phyloP scores from a whole-genome alignment of 2,888 invertebrate species.

The Xanthia icteritia region DNA sequence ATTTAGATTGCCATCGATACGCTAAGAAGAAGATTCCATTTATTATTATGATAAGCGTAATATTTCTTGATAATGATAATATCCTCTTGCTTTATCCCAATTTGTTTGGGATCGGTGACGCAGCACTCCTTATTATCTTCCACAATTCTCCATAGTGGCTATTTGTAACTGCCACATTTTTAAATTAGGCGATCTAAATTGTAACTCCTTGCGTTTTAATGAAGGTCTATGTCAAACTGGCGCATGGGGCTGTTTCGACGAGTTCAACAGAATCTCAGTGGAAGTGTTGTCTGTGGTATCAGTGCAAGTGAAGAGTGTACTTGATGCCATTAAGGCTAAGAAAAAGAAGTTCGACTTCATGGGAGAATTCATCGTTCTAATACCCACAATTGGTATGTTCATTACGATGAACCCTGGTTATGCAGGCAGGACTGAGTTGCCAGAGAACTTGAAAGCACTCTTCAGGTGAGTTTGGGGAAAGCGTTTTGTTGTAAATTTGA shows the following conservation, averaged over 20 bases:
- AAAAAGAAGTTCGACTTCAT: conserved; percentile 95
- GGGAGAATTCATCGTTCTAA: conserved; percentile 94
- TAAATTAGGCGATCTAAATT: neutral
- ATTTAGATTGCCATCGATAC: too few relatives aligned
- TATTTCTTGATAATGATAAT: neutral
- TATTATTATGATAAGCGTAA: too few relatives aligned
- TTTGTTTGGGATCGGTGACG: neutral
- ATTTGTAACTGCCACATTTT: neutral
- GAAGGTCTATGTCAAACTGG: conserved; percentile 97
- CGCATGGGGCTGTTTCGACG: conserved; percentile 99
- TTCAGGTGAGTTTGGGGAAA: conserved; percentile 84
- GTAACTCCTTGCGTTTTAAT: neutral
- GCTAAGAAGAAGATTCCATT: too few relatives aligned
- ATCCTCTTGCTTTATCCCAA: neutral
- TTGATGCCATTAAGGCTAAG: conserved; percentile 96
- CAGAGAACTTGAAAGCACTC: conserved; percentile 94
- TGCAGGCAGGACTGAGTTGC: conserved; percentile 97
- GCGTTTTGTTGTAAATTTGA: neutral
- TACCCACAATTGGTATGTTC: conserved; percentile 96
- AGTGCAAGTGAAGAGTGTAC: conserved; percentile 96
- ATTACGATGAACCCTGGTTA: conserved; percentile 99
- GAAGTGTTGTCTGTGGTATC: conserved; percentile 98
- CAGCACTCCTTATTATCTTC: neutral
- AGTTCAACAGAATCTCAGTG: conserved; percentile 98
- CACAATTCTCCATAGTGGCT: neutral